Evolutionary conservation across 1,140 invertebrate species (phyloP).

Genomic region (Psilanteris sp.): DNA sequence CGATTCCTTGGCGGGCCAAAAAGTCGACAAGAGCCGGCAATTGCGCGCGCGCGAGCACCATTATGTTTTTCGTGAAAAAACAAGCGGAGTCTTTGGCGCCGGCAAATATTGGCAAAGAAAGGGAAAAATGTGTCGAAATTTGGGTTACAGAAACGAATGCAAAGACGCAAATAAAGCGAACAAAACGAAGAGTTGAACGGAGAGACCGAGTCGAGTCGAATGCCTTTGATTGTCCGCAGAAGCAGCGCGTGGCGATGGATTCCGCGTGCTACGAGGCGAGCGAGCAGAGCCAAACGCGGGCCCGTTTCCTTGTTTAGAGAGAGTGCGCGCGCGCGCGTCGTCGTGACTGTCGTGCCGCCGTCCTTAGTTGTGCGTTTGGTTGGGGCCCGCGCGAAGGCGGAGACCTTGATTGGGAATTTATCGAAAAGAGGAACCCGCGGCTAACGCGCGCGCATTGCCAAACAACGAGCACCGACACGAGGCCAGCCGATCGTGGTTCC

Average conservation of each 20-base stretch:
- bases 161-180: slow-evolving; percentile 19
- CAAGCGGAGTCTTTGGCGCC: slow-evolving; percentile 26
- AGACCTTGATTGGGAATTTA: slow-evolving; percentile 61
- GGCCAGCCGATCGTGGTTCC: slow-evolving; percentile 16
- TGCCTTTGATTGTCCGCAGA: slow-evolving; percentile 38
- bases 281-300: slow-evolving; percentile 65
- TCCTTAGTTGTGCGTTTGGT: slow-evolving; percentile 16
- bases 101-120: slow-evolving; percentile 40
- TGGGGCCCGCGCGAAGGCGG: slow-evolving; percentile 22
- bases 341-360: slow-evolving; percentile 19
- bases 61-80: slow-evolving; percentile 16
- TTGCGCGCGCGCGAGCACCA: slow-evolving; percentile 22
- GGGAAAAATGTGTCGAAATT: slow-evolving; percentile 28
- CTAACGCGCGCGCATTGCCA: slow-evolving; percentile 12
- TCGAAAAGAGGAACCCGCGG: slow-evolving; percentile 34
- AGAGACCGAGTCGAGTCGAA: slow-evolving; percentile 6
- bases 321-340: slow-evolving; percentile 22
- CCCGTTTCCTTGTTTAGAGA: slow-evolving; percentile 58
- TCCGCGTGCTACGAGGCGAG: slow-evolving; percentile 65
- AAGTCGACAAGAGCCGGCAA: slow-evolving; percentile 21
- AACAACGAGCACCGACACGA: slow-evolving; percentile 30
- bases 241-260: slow-evolving; percentile 49
- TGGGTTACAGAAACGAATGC: slow-evolving; percentile 30
- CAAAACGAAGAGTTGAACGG: slow-evolving; percentile 6
- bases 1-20: not conserved